phyloP scores from a whole-genome alignment of 2,888 invertebrate species.

The Torymus aiolomorphi region DNA sequence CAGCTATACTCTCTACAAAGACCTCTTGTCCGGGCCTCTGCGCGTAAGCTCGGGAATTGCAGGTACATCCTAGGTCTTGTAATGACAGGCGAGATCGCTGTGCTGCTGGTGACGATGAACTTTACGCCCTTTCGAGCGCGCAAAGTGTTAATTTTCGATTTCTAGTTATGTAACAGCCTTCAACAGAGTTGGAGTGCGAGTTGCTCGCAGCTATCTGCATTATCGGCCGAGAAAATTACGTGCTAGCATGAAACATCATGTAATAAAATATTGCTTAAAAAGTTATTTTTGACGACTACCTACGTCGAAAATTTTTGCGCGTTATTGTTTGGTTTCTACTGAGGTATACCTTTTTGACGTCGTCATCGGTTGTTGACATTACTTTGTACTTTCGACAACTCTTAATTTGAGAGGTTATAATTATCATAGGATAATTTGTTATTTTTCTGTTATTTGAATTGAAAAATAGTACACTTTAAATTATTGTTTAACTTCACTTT shows the following conservation, averaged over 20 bases:
- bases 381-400: no score
- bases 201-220: conserved; percentile 23
- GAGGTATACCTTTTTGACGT: neutral
- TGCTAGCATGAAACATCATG: conserved; percentile 35
- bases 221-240: conserved; percentile 41
- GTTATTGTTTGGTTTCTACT: neutral
- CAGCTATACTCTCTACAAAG: conserved; percentile 78
- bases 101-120: no score
- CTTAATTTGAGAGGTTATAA: conserved; percentile 26
- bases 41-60: conserved; percentile 79
- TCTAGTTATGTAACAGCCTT: conserved; percentile 55
- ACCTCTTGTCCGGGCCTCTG: conserved; percentile 80
- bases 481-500: no score
- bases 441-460: conserved; percentile 74
- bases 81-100: no score
- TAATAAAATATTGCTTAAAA: conserved; percentile 29
- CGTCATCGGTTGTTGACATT: no score
- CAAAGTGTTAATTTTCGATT: conserved; percentile 49
- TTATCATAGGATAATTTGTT: conserved; percentile 66
- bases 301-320: conserved; percentile 61
- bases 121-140: neutral
- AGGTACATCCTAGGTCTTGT: conserved; percentile 72
- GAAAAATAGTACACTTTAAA: conserved; percentile 2
- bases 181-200: neutral
- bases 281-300: conserved; percentile 62